Evolutionary conservation across 2,797 vertebrate species (phyloP).

Genomic region (Labeo calbasu): DNA sequence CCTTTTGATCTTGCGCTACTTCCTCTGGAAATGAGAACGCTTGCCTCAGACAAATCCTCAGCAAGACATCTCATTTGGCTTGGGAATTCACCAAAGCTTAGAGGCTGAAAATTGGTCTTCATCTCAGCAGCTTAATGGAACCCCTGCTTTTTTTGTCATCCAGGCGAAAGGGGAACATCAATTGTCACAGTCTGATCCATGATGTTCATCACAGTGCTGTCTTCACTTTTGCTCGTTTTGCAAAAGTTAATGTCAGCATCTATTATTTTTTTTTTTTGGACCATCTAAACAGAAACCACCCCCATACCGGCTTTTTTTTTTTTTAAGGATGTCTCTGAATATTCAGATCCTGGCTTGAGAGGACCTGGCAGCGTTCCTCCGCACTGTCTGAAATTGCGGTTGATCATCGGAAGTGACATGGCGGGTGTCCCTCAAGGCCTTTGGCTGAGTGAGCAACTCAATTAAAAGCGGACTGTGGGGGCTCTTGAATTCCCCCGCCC

Average conservation of each 20-base stretch:
- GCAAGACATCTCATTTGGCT: slow-evolving; percentile 66
- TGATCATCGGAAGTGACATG: slow-evolving; percentile 82
- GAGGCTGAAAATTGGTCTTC: slow-evolving; percentile 70
- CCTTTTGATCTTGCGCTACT: slow-evolving; percentile 72
- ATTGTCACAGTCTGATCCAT: slow-evolving; percentile 57
- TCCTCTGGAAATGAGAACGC: slow-evolving; percentile 69
- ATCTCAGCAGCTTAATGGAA: slow-evolving; percentile 69
- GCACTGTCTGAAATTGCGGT: slow-evolving; percentile 78
- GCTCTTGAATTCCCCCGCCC: slow-evolving; percentile 61
- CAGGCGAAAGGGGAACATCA: slow-evolving; percentile 8
- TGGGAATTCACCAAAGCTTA: slow-evolving; percentile 70
- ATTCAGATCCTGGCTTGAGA: slow-evolving; percentile 69
- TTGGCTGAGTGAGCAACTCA: slow-evolving; percentile 82
- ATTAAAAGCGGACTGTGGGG: slow-evolving; percentile 80
- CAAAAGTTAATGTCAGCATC: slow-evolving; percentile 8
- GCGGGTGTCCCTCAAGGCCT: slow-evolving; percentile 75
- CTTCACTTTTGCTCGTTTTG: neutral
- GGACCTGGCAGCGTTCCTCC: slow-evolving; percentile 75
- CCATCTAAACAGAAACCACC: slow-evolving; percentile 16
- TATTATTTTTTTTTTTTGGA: neutral
- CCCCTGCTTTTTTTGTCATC: slow-evolving; percentile 16
- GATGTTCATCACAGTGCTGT: slow-evolving; percentile 57
- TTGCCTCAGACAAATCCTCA: slow-evolving; percentile 66
- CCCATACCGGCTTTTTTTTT: slow-evolving; percentile 56
- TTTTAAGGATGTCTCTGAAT: slow-evolving; percentile 70